Conservation (phyloP, 2,888 invertebrate genomes). For the Agapetus fuscipes region DNA sequence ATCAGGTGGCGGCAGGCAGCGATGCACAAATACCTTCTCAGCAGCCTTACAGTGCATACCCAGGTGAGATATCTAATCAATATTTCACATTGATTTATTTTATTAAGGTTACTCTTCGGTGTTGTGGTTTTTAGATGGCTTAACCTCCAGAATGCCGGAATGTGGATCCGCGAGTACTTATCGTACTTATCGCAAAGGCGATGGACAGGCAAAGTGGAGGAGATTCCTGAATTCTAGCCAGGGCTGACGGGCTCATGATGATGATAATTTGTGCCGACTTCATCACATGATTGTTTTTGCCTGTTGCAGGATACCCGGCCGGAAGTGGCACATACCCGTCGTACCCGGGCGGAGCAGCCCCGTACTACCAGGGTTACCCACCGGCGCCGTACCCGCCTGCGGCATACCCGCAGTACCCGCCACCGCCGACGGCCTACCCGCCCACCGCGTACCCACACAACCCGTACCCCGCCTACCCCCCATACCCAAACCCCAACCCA, state of each 20-base stretch:
- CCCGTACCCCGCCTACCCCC: constrained; percentile 24
- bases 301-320: constrained; percentile 30
- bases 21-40: constrained; percentile 9
- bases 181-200: no score
- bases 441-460: constrained; percentile 23
- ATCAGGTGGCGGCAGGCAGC: not conserved
- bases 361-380: constrained; percentile 48
- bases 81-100: no score
- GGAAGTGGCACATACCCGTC: constrained; percentile 26
- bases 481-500: constrained; percentile 30
- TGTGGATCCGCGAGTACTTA: no score
- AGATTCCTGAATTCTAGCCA: no score
- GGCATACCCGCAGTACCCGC: constrained; percentile 32
- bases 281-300: no score
- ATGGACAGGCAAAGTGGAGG: no score
- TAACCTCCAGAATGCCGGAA: no score
- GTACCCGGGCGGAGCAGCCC: constrained; percentile 36
- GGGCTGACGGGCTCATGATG: no score
- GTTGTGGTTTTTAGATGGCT: no score
- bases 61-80: constrained; percentile 12
- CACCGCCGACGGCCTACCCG: constrained; percentile 25
- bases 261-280: no score
- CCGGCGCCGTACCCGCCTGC: constrained; percentile 33
- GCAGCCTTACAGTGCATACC: constrained; percentile 16
- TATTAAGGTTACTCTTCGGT: no score